Evolutionary conservation across 2,888 invertebrate species (phyloP).

Genomic region (Scaptomyza parva): DNA sequence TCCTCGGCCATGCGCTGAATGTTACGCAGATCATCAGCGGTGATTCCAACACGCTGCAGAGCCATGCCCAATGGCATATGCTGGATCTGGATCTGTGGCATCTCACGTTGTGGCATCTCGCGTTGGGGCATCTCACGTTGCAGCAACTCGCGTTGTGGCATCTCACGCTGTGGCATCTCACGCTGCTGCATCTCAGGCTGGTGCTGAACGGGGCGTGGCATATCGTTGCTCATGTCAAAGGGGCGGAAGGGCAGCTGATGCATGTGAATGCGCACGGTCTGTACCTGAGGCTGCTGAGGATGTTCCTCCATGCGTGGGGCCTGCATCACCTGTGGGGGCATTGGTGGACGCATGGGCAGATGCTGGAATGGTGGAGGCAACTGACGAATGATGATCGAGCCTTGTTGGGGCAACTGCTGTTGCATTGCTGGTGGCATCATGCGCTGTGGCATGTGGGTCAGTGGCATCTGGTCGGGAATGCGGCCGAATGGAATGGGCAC

Average conservation of each 20-base stretch:
- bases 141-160: conserved; percentile 73
- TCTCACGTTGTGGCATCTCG: conserved; percentile 52
- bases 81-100: conserved; percentile 81
- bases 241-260: conserved; percentile 85
- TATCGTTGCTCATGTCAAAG: conserved; percentile 84
- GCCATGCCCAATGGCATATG: conserved; percentile 84
- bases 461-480: conserved; percentile 86
- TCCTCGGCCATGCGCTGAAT: conserved; percentile 85
- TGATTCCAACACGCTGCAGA: conserved; percentile 84
- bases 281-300: conserved; percentile 67
- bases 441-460: conserved; percentile 85
- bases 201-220: conserved; percentile 75
- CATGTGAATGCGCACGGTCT: conserved; percentile 84
- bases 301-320: conserved; percentile 85
- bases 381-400: conserved; percentile 80
- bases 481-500: conserved; percentile 85
- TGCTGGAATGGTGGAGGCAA: conserved; percentile 84
- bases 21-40: conserved; percentile 84
- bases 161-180: conserved; percentile 52
- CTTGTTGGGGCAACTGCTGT: conserved; percentile 79
- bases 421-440: conserved; percentile 82
- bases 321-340: conserved; percentile 85
- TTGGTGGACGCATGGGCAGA: conserved; percentile 84
- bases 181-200: conserved; percentile 72
- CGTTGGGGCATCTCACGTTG: conserved; percentile 60